These are phyloP conservation scores for Tetheella fluctuosa DNA, from an alignment of 2,888 invertebrate species.

Conservation along the genomic window DNA sequence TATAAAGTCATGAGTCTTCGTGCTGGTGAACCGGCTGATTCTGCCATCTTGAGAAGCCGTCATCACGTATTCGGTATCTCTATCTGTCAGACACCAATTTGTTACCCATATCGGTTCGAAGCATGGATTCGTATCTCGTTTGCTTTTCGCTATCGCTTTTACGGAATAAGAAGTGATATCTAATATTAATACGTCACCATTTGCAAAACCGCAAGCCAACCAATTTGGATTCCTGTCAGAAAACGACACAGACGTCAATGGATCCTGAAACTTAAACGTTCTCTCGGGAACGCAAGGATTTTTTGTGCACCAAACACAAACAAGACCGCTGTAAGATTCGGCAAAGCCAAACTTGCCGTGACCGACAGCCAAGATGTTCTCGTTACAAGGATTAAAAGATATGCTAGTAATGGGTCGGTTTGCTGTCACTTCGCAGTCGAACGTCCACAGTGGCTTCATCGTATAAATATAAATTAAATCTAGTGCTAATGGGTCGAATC, in stretches of 20 bases:
- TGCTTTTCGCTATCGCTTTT: conserved; percentile 81
- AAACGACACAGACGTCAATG: conserved; percentile 89
- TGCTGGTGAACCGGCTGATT: conserved; percentile 82
- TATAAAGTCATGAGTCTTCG: conserved; percentile 84
- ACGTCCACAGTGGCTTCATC: conserved; percentile 87
- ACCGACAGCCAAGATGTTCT: conserved; percentile 89
- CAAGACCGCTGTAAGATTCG: conserved; percentile 84
- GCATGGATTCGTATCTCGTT: conserved; percentile 83
- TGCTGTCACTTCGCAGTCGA: conserved; percentile 77
- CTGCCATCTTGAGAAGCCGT: conserved; percentile 86
- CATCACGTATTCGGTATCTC: conserved; percentile 80
- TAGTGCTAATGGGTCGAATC: conserved; percentile 85
- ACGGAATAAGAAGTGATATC: conserved; percentile 86
- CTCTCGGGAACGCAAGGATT: conserved; percentile 91
- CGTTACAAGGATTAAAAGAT: conserved; percentile 87
- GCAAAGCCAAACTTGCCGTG: conserved; percentile 88
- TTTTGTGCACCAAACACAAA: conserved; percentile 92
- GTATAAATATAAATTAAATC: conserved; percentile 87
- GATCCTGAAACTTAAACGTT: conserved; percentile 84
- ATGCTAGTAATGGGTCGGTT: conserved; percentile 85
- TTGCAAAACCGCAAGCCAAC: conserved; percentile 89
- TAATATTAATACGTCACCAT: conserved; percentile 88
- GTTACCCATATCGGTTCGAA: conserved; percentile 88
- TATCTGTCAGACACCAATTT: conserved; percentile 83
- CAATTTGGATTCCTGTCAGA: conserved; percentile 88